Base-by-base conservation (phyloP, 1,140 invertebrate species). In the Nasonia longicornis region DNA sequence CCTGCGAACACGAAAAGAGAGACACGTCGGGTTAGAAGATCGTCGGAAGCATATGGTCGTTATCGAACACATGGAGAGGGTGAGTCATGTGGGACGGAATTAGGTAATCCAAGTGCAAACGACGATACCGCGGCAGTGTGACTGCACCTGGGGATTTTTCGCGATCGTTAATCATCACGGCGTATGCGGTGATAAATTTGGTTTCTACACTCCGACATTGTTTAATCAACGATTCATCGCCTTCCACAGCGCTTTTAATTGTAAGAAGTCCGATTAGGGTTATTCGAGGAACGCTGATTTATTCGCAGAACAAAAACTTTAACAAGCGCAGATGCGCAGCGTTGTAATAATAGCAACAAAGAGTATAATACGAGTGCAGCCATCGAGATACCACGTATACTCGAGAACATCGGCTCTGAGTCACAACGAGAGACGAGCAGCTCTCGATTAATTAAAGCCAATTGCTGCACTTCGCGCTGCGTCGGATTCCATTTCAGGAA, bases 1-100 rank as follows among this genome's bases (percentile, higher is more conserved):
- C 91, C 95, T 96, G 92, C 6, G 16, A 93, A 93, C 75, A 67
- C 4, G 16, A 16, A 64, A 64, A 2, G 3, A 22, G 14, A 35
- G 31, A 35, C 31, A 42, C 38, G 8, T 42, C 38, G 38, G 8
- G 38, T 42, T 42, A 42, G 38, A 10, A 35, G 31, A 35, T 35
- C 31, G 38, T 42, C 38, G 7, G 38, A 42, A 42, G 38, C 38
- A 42, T 2, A 35, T 4, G 31, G 31, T 35, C 31, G 31, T 35
- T 35, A 35, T 35, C 42, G 42, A 11, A 45, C 12, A 8, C 8
- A 12, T 45, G 42, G 8, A 12, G 42, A 10, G 42, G 12, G 45
- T 48, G 12, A 48, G 45, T 48, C 45, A 48, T 16, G 45, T 14
- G 45, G 45, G 11, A 16, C 45, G 45, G 45, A 48, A 48, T 48